Evolutionary conservation across 2,113 vertebrate species (phyloP).

Genomic region (pig (Sus scrofa)): DNA sequence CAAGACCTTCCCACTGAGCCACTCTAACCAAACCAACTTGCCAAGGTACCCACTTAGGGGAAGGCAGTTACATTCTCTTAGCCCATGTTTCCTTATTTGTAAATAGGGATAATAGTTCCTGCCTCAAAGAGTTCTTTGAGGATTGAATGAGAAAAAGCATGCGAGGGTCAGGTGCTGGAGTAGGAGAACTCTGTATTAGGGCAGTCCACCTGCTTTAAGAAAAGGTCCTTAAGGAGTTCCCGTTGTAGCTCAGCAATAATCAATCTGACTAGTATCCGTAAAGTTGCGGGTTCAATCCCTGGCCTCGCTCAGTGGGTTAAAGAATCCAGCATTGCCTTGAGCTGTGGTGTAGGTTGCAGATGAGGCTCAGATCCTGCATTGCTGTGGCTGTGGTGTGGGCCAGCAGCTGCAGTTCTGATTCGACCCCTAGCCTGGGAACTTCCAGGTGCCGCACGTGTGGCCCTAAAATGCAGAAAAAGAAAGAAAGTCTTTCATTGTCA

Average conservation of each 20-base stretch:
- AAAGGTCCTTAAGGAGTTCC: neutral
- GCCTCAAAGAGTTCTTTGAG: neutral
- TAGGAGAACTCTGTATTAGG: neutral
- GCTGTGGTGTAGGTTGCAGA: too few species aligned
- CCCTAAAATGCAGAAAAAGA: too few species aligned
- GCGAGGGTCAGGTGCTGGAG: neutral
- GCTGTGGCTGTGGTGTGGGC: too few species aligned
- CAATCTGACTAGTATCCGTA: too few species aligned
- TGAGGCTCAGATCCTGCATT: too few species aligned
- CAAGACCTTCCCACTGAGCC: neutral
- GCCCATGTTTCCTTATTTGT: neutral
- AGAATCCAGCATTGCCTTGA: too few species aligned
- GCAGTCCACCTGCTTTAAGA: neutral
- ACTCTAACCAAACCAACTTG: neutral
- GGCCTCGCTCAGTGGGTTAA: too few species aligned
- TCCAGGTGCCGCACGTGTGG: too few species aligned
- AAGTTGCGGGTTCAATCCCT: too few species aligned
- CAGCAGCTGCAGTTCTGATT: too few species aligned
- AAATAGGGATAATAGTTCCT: neutral
- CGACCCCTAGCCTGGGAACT: too few species aligned
- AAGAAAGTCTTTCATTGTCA: neutral
- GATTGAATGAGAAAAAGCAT: conserved; percentile 40
- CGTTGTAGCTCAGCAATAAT: too few species aligned
- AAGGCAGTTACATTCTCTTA: neutral
- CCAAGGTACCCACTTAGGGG: neutral